phyloP scores from a whole-genome alignment of 2,888 invertebrate genomes.

The Drosophila tripunctata region DNA sequence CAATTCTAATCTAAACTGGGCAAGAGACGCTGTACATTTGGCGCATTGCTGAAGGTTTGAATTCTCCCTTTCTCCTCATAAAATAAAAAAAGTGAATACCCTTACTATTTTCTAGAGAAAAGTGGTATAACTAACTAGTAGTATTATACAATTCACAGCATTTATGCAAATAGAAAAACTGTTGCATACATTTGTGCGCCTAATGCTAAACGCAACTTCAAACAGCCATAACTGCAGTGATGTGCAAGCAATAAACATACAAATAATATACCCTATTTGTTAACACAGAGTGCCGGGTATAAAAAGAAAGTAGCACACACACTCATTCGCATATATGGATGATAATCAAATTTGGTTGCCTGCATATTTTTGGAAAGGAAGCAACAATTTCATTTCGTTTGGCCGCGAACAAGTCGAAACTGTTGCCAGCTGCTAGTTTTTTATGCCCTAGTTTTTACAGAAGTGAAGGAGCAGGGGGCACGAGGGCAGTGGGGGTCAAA shows the following conservation, averaged over 20 bases:
- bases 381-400: slow-evolving; percentile 65
- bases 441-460: neutral
- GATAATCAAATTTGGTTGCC: slow-evolving; percentile 60
- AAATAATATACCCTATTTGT: neutral
- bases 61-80: too few relatives aligned
- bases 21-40: neutral
- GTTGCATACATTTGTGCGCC: neutral
- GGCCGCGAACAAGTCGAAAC: slow-evolving; percentile 29
- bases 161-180: neutral
- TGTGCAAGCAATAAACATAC: neutral
- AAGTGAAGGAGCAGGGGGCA: neutral
- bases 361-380: slow-evolving; percentile 38
- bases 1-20: neutral
- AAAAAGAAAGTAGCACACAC: slow-evolving; percentile 4
- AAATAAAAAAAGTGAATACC: neutral
- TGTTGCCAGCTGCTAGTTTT: slow-evolving; percentile 51
- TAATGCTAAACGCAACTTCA: neutral
- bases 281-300: neutral
- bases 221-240: neutral
- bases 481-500: neutral
- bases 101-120: neutral
- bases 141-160: neutral
- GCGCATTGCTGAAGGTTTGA: neutral
- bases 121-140: neutral
- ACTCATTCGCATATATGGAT: slow-evolving; percentile 3